phyloP scores from a whole-genome alignment of 2,113 vertebrate genomes.

The Pseudorasbora parva region DNA sequence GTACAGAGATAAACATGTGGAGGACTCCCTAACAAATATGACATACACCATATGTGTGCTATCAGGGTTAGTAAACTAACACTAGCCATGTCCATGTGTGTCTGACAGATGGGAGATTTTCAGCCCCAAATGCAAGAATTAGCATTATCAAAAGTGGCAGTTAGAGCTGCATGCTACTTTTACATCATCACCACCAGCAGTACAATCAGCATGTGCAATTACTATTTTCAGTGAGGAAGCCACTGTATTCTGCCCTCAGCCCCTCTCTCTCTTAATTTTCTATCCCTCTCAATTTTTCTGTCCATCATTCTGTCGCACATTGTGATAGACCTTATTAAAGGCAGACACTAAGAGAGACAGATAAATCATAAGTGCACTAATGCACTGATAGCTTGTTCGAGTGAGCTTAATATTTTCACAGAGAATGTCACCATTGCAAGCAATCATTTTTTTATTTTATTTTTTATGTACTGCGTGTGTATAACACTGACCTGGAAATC shows the following conservation, averaged over 20 bases:
- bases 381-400: background rate
- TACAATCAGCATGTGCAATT: constrained; percentile 61
- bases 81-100: constrained; percentile 11
- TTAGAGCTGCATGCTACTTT: constrained; percentile 56
- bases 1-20: background rate
- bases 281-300: background rate
- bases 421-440: background rate
- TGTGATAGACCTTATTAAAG: background rate
- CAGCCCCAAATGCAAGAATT: constrained; percentile 66
- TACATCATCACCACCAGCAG: constrained; percentile 53
- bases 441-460: background rate
- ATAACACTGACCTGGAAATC: background rate
- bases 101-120: constrained; percentile 47
- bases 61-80: background rate
- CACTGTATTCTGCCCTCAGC: constrained; percentile 49
- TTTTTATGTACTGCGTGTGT: background rate
- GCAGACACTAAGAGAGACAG: background rate
- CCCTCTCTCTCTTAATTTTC: background rate
- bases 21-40: background rate
- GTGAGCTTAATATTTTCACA: background rate
- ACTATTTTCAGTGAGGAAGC: constrained; percentile 67
- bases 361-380: background rate
- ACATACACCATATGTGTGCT: background rate
- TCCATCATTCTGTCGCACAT: constrained; percentile 27
- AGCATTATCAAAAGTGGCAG: constrained; percentile 67